Base-by-base conservation (phyloP, 1,140 invertebrate genomes). In the Camponotus floridanus region DNA sequence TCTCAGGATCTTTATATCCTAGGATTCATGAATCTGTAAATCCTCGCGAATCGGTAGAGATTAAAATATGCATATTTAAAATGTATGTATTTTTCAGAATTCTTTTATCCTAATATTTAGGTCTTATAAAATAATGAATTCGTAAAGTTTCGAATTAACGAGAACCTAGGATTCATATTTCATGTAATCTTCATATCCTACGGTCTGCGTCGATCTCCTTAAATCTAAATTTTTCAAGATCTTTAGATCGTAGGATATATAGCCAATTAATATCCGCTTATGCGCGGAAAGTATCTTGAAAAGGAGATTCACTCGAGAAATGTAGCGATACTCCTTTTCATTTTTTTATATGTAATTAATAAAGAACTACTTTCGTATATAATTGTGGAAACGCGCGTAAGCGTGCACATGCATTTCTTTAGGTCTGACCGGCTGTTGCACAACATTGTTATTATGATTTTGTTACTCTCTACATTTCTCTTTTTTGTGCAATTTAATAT, bases 401-500 rank as follows among this genome's bases (percentile, higher is more conserved):
- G n/a, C 5, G 45, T 36, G 18, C 18, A 18, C n/a, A n/a, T 21
- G 13, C 42, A 57, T 83, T 62, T 61, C 55, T 62, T 73, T 42
- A 73, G 31, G 39, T 61, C 39, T 31, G 79, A 83, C 18, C 79
- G 68, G 79, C 67, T 83, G 68, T 79, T 80, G 84, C 74, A 86
- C 76, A 79, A 79, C 48, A 51, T 68, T 86, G 64, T 86, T 86
- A 84, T 84, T 84, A 79, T 86, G n/a, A 61, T 80, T 86, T 80
- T 86, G 62, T 68, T 86, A 80, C 48, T 81, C 26, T 67, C 39
- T 80, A 80, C 48, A 78, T 85, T 33, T 80, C 70, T 73, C 71
- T 86, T 85, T 86, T 85, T 78, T 86, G 48, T 51, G 74, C 64
- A 79, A 79, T 86, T 61, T n/a, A 45, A 80, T 62, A 59, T 62